Evolutionary conservation across 2,797 vertebrate genomes (phyloP).

Genomic region (Sorex maritimensis): DNA sequence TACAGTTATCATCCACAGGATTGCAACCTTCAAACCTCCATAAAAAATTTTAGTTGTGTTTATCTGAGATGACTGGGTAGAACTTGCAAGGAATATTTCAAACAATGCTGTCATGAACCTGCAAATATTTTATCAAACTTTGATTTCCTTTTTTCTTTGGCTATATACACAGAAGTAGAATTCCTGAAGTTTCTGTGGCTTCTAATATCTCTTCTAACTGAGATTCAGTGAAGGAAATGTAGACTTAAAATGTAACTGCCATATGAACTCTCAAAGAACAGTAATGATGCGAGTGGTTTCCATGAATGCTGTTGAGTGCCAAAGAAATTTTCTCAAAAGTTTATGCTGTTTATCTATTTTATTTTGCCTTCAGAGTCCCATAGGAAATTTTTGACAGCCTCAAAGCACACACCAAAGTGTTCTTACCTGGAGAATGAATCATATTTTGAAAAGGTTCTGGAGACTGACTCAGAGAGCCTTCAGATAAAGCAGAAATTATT

Average conservation of each 20-base stretch:
- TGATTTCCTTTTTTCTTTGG: not conserved
- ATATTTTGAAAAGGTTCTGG: slow-evolving; percentile 65
- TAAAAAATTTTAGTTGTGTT: not conserved
- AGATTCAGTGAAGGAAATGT: slow-evolving; percentile 18
- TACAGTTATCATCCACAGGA: slow-evolving; percentile 40
- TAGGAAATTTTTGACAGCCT: slow-evolving; percentile 65
- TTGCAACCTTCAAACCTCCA: slow-evolving; percentile 37
- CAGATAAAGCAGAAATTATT: slow-evolving; percentile 47
- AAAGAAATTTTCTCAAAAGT: slow-evolving; percentile 55
- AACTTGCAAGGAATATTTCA: slow-evolving; percentile 1
- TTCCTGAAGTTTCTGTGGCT: not conserved
- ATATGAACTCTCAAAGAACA: slow-evolving; percentile 61
- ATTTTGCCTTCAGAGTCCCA: slow-evolving; percentile 42
- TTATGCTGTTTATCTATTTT: slow-evolving; percentile 17
- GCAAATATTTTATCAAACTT: not conserved
- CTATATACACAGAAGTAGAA: not conserved
- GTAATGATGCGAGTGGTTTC: not conserved
- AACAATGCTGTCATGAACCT: not conserved
- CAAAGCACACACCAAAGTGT: slow-evolving; percentile 43
- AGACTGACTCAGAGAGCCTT: slow-evolving; percentile 45
- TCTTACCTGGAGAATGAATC: slow-evolving; percentile 73
- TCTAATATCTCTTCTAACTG: slow-evolving; percentile 41
- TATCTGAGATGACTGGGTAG: slow-evolving; percentile 3
- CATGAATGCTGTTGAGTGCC: slow-evolving; percentile 25
- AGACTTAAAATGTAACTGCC: slow-evolving; percentile 43